These are phyloP conservation scores for Phragmatobia fuliginosa DNA, from an alignment of 2,888 invertebrate genomes.

Conservation along the genomic window DNA sequence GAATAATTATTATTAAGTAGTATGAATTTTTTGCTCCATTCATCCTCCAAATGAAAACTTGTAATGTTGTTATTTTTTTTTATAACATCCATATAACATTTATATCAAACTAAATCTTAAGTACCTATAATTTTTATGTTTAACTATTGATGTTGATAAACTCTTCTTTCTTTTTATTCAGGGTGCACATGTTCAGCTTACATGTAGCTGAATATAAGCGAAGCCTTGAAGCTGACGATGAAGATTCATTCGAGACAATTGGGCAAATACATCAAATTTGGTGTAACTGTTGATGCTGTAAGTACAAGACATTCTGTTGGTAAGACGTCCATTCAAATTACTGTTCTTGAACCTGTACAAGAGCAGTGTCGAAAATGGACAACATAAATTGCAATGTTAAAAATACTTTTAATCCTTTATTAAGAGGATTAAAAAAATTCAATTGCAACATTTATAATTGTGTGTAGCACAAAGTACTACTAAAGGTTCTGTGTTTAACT, in stretches of 20 bases:
- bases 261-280: slow-evolving; percentile 97
- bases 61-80: slow-evolving; percentile 54
- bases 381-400: slow-evolving; percentile 63
- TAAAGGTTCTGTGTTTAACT: no score
- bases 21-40: slow-evolving; percentile 70
- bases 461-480: neutral
- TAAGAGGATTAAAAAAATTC: slow-evolving; percentile 42
- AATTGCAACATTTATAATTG: slow-evolving; percentile 56
- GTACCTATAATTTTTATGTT: neutral
- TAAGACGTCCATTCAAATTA: slow-evolving; percentile 85
- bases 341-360: slow-evolving; percentile 57
- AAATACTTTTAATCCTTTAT: slow-evolving; percentile 40
- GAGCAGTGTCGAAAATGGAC: slow-evolving; percentile 82
- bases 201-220: slow-evolving; percentile 99
- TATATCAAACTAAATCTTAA: neutral
- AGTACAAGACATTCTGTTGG: slow-evolving; percentile 76
- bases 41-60: slow-evolving; percentile 78
- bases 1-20: no score
- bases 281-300: slow-evolving; percentile 96
- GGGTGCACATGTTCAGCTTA: slow-evolving; percentile 98
- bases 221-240: slow-evolving; percentile 96
- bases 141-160: no score
- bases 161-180: slow-evolving; percentile 59
- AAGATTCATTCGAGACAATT: slow-evolving; percentile 99
- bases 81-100: slow-evolving; percentile 75